phyloP scores from a whole-genome alignment of 2,888 invertebrate species.

The Lottia scabra region DNA sequence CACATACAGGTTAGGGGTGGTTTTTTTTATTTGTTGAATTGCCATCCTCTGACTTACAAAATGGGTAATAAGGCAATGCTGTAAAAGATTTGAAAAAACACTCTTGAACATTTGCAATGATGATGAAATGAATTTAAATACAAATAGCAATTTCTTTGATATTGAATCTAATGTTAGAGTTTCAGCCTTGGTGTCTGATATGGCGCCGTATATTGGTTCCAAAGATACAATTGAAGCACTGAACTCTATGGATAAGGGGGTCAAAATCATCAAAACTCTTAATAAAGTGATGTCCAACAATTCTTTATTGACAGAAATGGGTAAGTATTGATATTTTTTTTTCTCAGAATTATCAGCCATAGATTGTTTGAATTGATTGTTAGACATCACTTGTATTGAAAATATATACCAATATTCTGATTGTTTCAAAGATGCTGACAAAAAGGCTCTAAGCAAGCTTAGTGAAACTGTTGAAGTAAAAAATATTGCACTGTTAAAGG shows the following conservation, averaged over 20 bases:
- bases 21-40: neutral
- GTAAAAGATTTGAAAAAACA: no score
- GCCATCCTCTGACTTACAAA: no score
- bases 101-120: neutral
- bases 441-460: no score
- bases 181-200: slow-evolving; percentile 28
- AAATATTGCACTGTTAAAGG: no score
- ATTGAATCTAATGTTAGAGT: no score
- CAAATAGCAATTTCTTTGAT: no score
- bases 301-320: slow-evolving; percentile 11
- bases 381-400: no score
- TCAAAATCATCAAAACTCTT: slow-evolving; percentile 24
- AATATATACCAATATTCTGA: no score
- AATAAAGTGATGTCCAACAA: slow-evolving; percentile 17
- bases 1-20: slow-evolving; percentile 37
- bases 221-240: slow-evolving; percentile 29
- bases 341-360: neutral
- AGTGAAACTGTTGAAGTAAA: no score
- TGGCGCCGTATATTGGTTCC: slow-evolving; percentile 35
- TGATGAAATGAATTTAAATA: neutral
- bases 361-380: no score
- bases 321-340: slow-evolving; percentile 18
- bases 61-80: no score
- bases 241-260: slow-evolving; percentile 28
- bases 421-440: no score